Evolutionary conservation across 1,140 invertebrate genomes (phyloP).

Genomic region (Planococcus citri): DNA sequence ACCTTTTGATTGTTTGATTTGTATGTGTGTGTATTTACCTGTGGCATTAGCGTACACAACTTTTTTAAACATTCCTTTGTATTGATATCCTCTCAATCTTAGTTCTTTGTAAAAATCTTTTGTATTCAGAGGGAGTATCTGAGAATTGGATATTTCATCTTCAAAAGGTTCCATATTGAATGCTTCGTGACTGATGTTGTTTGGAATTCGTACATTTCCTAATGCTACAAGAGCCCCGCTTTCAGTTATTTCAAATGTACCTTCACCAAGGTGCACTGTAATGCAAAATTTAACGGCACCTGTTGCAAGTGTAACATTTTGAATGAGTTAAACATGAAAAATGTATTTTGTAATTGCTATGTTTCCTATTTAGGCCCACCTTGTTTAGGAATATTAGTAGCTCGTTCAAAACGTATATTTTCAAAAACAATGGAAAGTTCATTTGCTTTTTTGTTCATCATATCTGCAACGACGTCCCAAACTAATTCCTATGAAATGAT

Average conservation of each 20-base stretch:
- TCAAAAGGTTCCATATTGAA: slow-evolving; percentile 36
- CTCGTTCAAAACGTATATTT: slow-evolving; percentile 68
- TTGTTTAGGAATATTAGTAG: slow-evolving; percentile 61
- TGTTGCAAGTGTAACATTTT: not conserved
- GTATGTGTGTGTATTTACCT: slow-evolving; percentile 29
- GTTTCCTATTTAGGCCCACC: slow-evolving; percentile 32
- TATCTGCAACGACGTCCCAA: slow-evolving; percentile 78
- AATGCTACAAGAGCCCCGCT: slow-evolving; percentile 62
- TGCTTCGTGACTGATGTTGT: slow-evolving; percentile 31
- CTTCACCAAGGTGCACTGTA: slow-evolving; percentile 57
- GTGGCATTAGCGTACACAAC: slow-evolving; percentile 39
- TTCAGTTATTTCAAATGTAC: slow-evolving; percentile 76
- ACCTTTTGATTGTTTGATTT: not conserved
- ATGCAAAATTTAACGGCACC: not conserved
- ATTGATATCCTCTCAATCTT: slow-evolving; percentile 80
- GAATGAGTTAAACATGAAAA: too few species aligned
- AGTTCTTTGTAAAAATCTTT: slow-evolving; percentile 89
- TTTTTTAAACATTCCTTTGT: slow-evolving; percentile 61
- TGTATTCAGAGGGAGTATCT: slow-evolving; percentile 34
- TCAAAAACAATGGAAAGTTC: slow-evolving; percentile 73
- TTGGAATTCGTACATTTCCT: slow-evolving; percentile 41
- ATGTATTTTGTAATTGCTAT: too few species aligned
- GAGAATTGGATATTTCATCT: slow-evolving; percentile 21
- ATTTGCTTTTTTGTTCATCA: slow-evolving; percentile 53
- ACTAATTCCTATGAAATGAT: slow-evolving; percentile 42